Conservation (phyloP, 2,797 vertebrate genomes). For the Lagodon rhomboides region DNA sequence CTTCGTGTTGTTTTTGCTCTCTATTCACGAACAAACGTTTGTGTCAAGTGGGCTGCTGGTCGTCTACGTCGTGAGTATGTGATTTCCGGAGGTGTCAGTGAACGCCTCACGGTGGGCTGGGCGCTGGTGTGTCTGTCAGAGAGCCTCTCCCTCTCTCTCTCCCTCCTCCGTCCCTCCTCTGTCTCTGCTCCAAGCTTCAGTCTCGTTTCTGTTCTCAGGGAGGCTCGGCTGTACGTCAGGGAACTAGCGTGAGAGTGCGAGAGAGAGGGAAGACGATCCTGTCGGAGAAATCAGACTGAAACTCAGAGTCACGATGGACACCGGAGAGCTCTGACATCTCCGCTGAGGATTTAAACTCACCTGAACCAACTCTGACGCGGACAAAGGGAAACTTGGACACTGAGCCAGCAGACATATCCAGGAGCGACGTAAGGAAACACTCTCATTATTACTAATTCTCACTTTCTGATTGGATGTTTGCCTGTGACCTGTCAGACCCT, state of each 20-base stretch:
- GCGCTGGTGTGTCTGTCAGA: neutral
- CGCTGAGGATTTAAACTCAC: constrained; percentile 29
- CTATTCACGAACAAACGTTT: neutral
- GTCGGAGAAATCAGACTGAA: neutral
- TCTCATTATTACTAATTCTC: neutral
- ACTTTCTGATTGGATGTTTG: neutral
- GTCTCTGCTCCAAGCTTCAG: neutral
- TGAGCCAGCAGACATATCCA: neutral
- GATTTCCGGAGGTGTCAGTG: constrained; percentile 40
- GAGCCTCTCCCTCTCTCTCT: neutral
- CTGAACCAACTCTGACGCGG: constrained; percentile 10
- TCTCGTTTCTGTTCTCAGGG: neutral
- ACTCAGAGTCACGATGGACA: constrained; percentile 16
- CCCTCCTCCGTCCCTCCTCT: neutral
- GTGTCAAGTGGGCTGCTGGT: neutral
- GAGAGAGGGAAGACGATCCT: neutral
- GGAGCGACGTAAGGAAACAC: constrained; percentile 47
- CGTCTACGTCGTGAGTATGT: fast-evolving
- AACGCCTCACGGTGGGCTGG: constrained; percentile 52
- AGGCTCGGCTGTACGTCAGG: neutral
- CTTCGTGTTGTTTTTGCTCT: neutral
- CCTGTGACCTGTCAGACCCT: neutral
- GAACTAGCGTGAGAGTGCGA: neutral
- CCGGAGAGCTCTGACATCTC: neutral
- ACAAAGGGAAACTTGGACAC: neutral